A percentile compares a stretch with the other conserved stretches of the same genome.
phyloP scores from a whole-genome alignment of 2,888 invertebrate species.

The Agrypnus murinus region DNA sequence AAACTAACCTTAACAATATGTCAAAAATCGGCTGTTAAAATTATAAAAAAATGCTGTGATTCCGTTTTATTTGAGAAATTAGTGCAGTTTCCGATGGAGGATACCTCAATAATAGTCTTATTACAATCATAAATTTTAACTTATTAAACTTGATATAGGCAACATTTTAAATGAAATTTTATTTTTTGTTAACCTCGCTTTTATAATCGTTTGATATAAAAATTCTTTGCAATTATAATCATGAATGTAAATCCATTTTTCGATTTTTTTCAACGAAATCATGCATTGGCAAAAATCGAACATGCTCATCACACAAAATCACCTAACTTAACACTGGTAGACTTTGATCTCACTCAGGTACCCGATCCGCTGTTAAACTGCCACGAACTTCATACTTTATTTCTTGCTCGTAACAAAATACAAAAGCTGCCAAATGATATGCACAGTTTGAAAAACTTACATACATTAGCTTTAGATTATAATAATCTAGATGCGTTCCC shows the following conservation, averaged over 20 bases:
- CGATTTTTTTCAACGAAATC: conserved; percentile 81
- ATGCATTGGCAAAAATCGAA: conserved; percentile 80
- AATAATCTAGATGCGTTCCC: conserved; percentile 78
- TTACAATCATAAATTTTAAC: too few species aligned
- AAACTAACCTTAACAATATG: too few species aligned
- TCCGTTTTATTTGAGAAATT: too few species aligned
- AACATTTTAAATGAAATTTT: too few species aligned
- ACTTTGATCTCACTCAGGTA: conserved; percentile 77
- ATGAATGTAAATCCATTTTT: conserved; percentile 76
- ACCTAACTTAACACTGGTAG: conserved; percentile 77
- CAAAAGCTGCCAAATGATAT: conserved; percentile 73
- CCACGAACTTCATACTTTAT: conserved; percentile 75
- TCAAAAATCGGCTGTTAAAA: too few species aligned
- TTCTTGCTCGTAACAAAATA: conserved; percentile 79
- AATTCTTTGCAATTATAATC: too few species aligned
- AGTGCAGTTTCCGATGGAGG: too few species aligned
- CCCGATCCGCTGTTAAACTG: conserved; percentile 76
- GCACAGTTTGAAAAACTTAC: conserved; percentile 74
- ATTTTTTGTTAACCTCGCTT: too few species aligned
- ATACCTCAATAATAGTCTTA: too few species aligned
- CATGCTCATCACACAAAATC: conserved; percentile 76
- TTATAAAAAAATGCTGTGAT: too few species aligned
- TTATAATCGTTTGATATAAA: too few species aligned
- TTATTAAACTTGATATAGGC: too few species aligned
- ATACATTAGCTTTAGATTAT: conserved; percentile 79